Conservation (phyloP, 2,113 vertebrate genomes). For the Archocentrus centrarchus region DNA sequence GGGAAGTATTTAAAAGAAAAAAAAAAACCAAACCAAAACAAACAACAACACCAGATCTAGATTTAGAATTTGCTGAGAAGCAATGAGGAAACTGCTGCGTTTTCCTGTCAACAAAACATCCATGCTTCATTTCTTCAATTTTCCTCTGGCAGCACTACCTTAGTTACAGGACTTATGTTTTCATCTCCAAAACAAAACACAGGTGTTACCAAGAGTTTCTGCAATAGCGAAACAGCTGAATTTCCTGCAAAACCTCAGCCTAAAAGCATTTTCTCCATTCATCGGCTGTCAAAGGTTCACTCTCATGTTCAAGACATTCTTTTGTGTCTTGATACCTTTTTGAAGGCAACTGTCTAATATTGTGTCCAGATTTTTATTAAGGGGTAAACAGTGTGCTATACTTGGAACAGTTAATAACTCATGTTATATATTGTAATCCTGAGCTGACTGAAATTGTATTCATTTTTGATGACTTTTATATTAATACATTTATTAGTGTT, state of each 20-base stretch:
- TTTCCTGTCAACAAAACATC: background rate
- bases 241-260: background rate
- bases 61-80: background rate
- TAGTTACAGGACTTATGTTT: background rate
- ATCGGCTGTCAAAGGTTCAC: background rate
- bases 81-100: background rate
- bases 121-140: background rate
- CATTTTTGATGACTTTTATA: no score
- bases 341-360: background rate
- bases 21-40: no score
- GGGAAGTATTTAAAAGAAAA: background rate
- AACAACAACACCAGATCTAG: background rate
- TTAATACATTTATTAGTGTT: no score
- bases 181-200: background rate
- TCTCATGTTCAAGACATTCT: background rate
- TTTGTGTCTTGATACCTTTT: background rate
- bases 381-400: background rate
- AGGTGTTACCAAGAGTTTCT: fast-evolving
- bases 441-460: no score
- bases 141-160: background rate
- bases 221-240: background rate
- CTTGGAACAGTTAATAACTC: background rate
- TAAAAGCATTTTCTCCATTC: background rate
- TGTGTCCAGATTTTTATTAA: background rate
- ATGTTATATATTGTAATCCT: no score